Evolutionary conservation across 2,888 invertebrate genomes (phyloP), one percentile per base, ranked within the genome.

Genomic region (Thalpophila matura): DNA sequence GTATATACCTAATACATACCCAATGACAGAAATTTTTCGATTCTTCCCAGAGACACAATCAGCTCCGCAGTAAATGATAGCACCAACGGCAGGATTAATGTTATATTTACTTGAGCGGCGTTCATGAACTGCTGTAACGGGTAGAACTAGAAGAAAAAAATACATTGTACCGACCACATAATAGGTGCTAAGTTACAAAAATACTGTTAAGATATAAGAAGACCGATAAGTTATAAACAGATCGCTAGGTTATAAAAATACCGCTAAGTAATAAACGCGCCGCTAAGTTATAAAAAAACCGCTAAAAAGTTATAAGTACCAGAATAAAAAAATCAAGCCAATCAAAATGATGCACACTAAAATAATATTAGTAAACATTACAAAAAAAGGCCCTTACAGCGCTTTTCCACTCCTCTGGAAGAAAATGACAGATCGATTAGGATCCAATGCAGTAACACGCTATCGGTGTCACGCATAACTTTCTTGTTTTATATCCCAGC

Each of bases 11-110:
- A 29, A 20, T 51, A 77, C 89, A 83, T 84, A 94, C 95, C 87
- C 55, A 92, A 80, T 2, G 68, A 61, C 4, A 95, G 83, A 61
- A 94, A 95, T 35, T 93, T 90, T 72, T 93, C 86, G 4, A 95
- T 87, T 81, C 95, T 86, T 53, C 77, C 79, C 1, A 95, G 64
- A 0, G 95, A 90, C 1, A 95, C 97, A 0, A 95, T 78, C 24
- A 96, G 88, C 68, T 96, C 96, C 0, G 96, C 95, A 5, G 95
- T 91, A 67, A 96, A 96, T 0, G 96, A 91, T 14, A 96, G 83
- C 27, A 96, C 95, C 4, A 96, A 79, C 0, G 95, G 95, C 57
- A 95, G 78, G 16, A 95, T 83, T 58, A 95, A 74, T 2, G 95
- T 92, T 12, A 95, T 86, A 70, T 94, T 95, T 27, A 95, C 83